Percentiles rank a stretch among this genome's conserved stretches.
These are phyloP conservation scores for Centruroides vittatus DNA, from an alignment of 1,140 invertebrate species.

Conservation along the genomic window DNA sequence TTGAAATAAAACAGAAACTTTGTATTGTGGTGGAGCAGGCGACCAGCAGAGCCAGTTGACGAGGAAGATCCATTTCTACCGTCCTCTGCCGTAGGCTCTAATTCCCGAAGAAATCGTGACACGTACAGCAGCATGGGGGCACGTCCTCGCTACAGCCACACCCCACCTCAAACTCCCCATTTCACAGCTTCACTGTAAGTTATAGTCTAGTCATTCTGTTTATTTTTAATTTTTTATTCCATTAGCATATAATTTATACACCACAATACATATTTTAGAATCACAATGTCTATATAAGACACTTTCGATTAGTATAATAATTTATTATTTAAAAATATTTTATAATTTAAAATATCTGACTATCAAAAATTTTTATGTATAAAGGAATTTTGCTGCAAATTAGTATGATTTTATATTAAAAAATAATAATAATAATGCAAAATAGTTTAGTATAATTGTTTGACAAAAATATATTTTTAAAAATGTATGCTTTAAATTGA, in stretches of 20 bases:
- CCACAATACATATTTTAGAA: neutral
- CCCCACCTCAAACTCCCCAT: conserved; percentile 31
- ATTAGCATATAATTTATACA: neutral
- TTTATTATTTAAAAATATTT: neutral
- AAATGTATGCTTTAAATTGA: too few relatives aligned
- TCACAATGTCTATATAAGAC: neutral
- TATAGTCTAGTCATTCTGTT: conserved; percentile 22
- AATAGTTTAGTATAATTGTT: too few relatives aligned
- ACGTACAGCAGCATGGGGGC: conserved; percentile 36
- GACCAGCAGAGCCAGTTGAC: conserved; percentile 44
- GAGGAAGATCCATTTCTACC: conserved; percentile 56
- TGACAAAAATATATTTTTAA: too few relatives aligned
- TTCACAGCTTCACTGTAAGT: conserved; percentile 30
- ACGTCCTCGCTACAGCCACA: conserved; percentile 32
- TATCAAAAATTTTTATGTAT: neutral
- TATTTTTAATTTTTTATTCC: conserved; percentile 1
- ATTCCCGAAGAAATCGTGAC: conserved; percentile 43
- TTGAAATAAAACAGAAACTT: too few relatives aligned
- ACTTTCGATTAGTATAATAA: neutral
- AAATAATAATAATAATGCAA: too few relatives aligned
- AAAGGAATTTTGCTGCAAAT: too few relatives aligned
- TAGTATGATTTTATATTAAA: too few relatives aligned
- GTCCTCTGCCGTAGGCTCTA: conserved; percentile 13
- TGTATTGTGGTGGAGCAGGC: too few relatives aligned
- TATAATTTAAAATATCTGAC: neutral